Evolutionary conservation across 2,888 invertebrate genomes (phyloP).

Genomic region (Drosophila algonquin): DNA sequence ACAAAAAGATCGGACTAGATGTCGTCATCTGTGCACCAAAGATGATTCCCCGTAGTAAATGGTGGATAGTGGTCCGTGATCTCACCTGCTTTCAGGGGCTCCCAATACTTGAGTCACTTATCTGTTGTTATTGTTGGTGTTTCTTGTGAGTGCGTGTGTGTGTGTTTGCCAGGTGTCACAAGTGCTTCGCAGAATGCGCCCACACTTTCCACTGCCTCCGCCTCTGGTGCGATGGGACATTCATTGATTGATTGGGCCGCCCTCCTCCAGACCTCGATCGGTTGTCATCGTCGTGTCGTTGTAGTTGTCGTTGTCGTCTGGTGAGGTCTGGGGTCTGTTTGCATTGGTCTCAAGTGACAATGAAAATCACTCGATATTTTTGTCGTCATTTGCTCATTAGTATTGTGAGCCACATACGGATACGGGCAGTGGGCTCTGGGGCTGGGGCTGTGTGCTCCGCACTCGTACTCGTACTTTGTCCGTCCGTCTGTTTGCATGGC

Average conservation of each 20-base stretch:
- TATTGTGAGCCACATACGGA: slow-evolving; percentile 38
- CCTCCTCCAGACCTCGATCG: background rate
- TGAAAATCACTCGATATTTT: slow-evolving; percentile 51
- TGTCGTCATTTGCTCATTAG: slow-evolving; percentile 52
- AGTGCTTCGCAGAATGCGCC: slow-evolving; percentile 3
- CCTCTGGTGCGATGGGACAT: slow-evolving; percentile 11
- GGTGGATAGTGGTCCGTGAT: slow-evolving; percentile 17
- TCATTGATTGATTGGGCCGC: slow-evolving; percentile 45
- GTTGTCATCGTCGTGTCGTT: background rate
- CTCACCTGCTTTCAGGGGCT: slow-evolving; percentile 26
- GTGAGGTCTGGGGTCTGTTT: slow-evolving; percentile 35
- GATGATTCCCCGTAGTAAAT: slow-evolving; percentile 20
- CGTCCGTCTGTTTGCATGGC: slow-evolving; percentile 14
- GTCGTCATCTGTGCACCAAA: slow-evolving; percentile 16
- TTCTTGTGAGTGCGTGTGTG: too few species aligned
- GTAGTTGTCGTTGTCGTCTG: background rate
- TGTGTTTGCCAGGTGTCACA: slow-evolving; percentile 35
- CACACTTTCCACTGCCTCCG: slow-evolving; percentile 4
- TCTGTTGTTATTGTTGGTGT: background rate
- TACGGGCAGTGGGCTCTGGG: background rate
- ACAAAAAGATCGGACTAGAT: slow-evolving; percentile 6
- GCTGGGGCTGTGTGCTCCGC: background rate
- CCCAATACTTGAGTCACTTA: slow-evolving; percentile 33
- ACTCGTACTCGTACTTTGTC: slow-evolving; percentile 10
- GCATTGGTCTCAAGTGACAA: slow-evolving; percentile 52